Evolutionary conservation across 2,113 vertebrate genomes (phyloP).

Genomic region (Aegotheles bennettii): DNA sequence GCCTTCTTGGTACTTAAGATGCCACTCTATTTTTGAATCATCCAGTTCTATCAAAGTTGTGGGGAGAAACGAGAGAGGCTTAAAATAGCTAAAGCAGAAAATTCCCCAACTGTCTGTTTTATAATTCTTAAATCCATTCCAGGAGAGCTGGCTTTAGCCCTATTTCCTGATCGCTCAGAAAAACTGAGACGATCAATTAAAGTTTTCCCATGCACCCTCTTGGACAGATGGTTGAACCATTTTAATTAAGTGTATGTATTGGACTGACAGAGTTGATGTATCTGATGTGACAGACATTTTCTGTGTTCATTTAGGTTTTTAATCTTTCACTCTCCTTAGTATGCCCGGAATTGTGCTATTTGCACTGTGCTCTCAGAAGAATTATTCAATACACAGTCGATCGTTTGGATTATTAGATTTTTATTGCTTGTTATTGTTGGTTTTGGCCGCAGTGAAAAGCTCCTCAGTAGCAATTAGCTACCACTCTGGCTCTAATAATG

Average conservation of each 20-base stretch:
- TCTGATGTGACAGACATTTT: slow-evolving; percentile 62
- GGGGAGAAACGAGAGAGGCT: neutral
- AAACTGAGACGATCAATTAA: slow-evolving; percentile 36
- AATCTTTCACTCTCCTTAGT: slow-evolving; percentile 45
- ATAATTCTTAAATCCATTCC: slow-evolving; percentile 25
- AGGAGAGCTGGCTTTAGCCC: slow-evolving; percentile 3
- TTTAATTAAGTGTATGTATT: slow-evolving; percentile 68
- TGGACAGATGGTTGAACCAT: slow-evolving; percentile 65
- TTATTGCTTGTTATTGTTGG: slow-evolving; percentile 33
- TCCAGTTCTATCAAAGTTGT: neutral
- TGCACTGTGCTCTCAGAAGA: neutral
- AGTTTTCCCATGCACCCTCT: slow-evolving; percentile 51
- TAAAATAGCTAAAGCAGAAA: slow-evolving; percentile 22
- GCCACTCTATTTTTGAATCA: neutral
- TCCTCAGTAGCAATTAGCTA: neutral
- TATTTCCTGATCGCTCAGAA: neutral
- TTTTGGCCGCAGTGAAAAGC: neutral
- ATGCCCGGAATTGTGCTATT: slow-evolving; percentile 24
- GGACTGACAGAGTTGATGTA: slow-evolving; percentile 49
- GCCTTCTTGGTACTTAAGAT: neutral
- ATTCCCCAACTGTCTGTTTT: slow-evolving; percentile 32
- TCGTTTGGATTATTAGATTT: neutral
- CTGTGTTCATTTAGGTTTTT: slow-evolving; percentile 59
- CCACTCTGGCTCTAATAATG: neutral
- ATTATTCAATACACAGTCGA: slow-evolving; percentile 10